Conservation (phyloP, 1,140 invertebrate species). For the Xylocopa sonorina region DNA sequence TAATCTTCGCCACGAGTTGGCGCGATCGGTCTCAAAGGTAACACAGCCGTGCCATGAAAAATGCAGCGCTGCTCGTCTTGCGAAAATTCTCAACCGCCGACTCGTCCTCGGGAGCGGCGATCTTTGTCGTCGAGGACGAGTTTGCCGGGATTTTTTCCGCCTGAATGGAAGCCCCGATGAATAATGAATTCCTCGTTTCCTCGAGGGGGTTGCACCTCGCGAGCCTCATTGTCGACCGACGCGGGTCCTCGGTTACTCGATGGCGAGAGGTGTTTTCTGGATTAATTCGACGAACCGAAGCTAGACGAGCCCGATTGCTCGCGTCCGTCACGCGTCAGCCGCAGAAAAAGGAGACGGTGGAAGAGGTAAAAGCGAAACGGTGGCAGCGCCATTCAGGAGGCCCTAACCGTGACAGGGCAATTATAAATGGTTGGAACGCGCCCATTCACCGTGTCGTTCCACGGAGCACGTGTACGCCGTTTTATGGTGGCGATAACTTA, state of each 20-base stretch:
- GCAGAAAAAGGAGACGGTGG: too few relatives aligned
- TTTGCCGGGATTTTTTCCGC: background rate
- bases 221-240: too few relatives aligned
- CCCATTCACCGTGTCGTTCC: conserved; percentile 7
- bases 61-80: background rate
- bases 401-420: background rate
- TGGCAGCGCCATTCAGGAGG: background rate
- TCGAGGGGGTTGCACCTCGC: too few relatives aligned
- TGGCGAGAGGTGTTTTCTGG: too few relatives aligned
- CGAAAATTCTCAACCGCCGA: background rate
- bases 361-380: background rate
- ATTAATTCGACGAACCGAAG: background rate
- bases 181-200: conserved; percentile 21
- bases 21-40: conserved; percentile 5
- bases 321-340: background rate
- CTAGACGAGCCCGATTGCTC: background rate
- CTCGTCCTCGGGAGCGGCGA: background rate
- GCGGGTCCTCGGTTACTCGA: too few relatives aligned
- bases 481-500: conserved; percentile 36
- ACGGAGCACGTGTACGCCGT: conserved; percentile 31
- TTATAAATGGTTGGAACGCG: conserved; percentile 17
- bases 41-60: conserved; percentile 1
- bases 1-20: conserved; percentile 12
- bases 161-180: background rate
- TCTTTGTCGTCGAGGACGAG: background rate